Conservation (phyloP, 2,888 invertebrate genomes). For the Beris morrisii region DNA sequence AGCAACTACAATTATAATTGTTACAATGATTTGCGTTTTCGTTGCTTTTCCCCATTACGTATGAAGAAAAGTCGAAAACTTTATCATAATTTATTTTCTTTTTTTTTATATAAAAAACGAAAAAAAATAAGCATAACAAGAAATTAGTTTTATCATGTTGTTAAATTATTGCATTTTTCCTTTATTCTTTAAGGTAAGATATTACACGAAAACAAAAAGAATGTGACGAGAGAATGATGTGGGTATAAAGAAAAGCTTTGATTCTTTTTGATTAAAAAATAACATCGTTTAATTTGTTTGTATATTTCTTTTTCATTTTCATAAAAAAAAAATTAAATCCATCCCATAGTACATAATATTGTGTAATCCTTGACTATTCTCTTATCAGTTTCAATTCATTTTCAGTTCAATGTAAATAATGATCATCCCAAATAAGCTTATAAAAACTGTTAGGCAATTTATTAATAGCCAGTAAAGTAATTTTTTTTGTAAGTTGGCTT, state of each 20-base stretch:
- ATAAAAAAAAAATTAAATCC: too few relatives aligned
- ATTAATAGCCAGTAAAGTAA: too few relatives aligned
- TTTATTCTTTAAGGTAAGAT: constrained; percentile 32
- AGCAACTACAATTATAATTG: constrained; percentile 21
- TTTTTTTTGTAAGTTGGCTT: too few relatives aligned
- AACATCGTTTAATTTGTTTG: not conserved
- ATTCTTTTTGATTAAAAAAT: constrained; percentile 34
- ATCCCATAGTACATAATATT: too few relatives aligned
- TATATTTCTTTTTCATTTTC: too few relatives aligned
- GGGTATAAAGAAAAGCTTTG: constrained; percentile 18
- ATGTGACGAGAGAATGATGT: constrained; percentile 12
- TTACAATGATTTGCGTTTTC: constrained; percentile 34
- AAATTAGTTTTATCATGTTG: constrained; percentile 36
- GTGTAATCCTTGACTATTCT: too few relatives aligned
- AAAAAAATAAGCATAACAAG: constrained; percentile 23
- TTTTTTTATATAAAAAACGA: not conserved
- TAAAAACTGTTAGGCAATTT: too few relatives aligned
- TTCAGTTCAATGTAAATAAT: too few relatives aligned
- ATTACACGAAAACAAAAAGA: constrained; percentile 16
- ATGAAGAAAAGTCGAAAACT: constrained; percentile 25
- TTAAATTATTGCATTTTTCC: constrained; percentile 35
- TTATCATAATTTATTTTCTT: constrained; percentile 17
- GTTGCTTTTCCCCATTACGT: constrained; percentile 23
- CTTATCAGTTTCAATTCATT: too few relatives aligned
- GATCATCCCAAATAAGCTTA: too few relatives aligned